Evolutionary conservation across 2,888 invertebrate genomes (phyloP), one percentile per base, ranked within the genome.

Genomic region (Chaitophorus viminalis): DNA sequence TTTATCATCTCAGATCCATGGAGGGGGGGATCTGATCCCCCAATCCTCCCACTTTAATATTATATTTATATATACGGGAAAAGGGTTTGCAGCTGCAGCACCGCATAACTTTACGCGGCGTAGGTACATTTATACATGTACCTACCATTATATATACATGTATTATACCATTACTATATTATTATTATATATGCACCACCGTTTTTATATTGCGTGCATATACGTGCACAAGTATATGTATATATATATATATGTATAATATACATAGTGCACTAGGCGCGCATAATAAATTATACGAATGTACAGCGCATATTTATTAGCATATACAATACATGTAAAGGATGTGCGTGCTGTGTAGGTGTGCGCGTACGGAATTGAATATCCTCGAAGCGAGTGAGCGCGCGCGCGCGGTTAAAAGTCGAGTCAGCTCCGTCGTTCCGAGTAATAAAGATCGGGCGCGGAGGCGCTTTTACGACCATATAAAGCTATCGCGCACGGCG

Each of bases 401-500:
- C n/a, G n/a, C n/a, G n/a, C n/a, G 60, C 3, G 76, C 84, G 60
- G 76, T 84, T 84, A 84, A 83, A 77, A 77, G 84, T 84, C 46
- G 77, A 78, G 52, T 46, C 14, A 0, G 6, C 46, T 46, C 1
- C 3, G 31, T 68, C 77, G 65, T 68, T 8, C 25, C 77, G 76
- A 68, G 70, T 18, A 78, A 84, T 84, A 84, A 76, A 84, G 84
- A 46, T 25, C 60, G 60, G 54, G 74, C 36, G 74, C 36, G 82
- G 18, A 82, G n/a, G 54, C 46, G 54, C 60, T 85, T 85, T 78
- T 86, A 86, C 85, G 85, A 70, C 52, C 85, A n/a, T 86, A n/a
- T 86, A 86, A 86, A 78, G 52, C 85, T 75, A 84, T 76, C 76
- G 33, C 54, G 36, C 79, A 29, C 29, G 33, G 81, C n/a, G n/a